Percentiles rank a stretch among this genome's conserved stretches.
These are phyloP conservation scores for Clamator glandarius DNA, from an alignment of 2,797 vertebrate genomes.

Conservation along the genomic window DNA sequence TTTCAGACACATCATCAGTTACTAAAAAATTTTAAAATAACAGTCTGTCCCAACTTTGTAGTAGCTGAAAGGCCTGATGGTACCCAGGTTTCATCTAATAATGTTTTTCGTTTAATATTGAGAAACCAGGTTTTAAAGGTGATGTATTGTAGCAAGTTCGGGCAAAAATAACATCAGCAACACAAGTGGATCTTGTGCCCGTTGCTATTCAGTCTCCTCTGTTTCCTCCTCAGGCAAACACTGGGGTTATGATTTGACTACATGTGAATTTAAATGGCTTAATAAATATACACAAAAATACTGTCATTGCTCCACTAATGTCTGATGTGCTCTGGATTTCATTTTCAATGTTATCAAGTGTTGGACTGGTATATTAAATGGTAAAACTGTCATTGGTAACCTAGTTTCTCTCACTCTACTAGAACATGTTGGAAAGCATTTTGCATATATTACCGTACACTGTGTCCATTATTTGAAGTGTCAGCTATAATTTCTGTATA, in stretches of 20 bases:
- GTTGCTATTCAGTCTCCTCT: neutral
- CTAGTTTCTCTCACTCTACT: neutral
- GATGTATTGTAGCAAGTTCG: neutral
- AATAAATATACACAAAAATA: constrained; percentile 9
- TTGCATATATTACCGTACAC: neutral
- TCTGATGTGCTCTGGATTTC: neutral
- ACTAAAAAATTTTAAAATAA: neutral
- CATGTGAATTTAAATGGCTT: constrained; percentile 19
- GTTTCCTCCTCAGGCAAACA: neutral
- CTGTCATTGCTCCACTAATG: neutral
- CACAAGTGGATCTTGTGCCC: neutral
- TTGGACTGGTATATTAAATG: neutral
- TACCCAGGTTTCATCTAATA: neutral
- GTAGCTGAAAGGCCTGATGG: neutral
- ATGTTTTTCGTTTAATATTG: neutral
- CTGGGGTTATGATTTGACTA: neutral
- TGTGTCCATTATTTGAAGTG: constrained; percentile 18
- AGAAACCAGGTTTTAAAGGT: neutral
- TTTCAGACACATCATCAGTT: neutral
- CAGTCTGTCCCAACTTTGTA: neutral
- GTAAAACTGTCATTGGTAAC: constrained; percentile 38
- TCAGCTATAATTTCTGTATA: constrained; percentile 36
- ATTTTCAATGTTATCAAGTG: neutral
- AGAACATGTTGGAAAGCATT: neutral
- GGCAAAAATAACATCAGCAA: neutral